Percentiles rank a stretch among this genome's conserved stretches.
phyloP scores from a whole-genome alignment of 2,797 vertebrate genomes.

The Threskiornis aethiopicus region DNA sequence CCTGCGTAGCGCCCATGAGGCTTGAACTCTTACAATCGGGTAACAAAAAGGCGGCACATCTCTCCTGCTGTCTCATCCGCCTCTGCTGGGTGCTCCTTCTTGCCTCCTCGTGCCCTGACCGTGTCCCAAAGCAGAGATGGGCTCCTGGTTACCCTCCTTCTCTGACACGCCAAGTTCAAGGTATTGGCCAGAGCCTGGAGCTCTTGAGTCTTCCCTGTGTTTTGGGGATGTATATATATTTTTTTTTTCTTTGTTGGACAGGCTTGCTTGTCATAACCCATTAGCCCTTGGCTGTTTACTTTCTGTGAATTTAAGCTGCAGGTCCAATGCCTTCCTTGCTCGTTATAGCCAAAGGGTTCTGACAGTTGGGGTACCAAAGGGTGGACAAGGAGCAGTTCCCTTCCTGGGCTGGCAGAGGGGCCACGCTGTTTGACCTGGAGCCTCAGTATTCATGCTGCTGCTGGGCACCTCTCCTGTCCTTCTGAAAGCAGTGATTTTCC shows the following conservation, averaged over 20 bases:
- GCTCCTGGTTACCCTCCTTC: neutral
- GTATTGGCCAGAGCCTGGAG: neutral
- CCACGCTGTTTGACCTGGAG: rapidly evolving
- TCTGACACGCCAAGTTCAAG: neutral
- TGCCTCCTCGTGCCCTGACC: rapidly evolving
- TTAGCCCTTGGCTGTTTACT: neutral
- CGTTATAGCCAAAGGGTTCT: neutral
- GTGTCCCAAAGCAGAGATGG: rapidly evolving
- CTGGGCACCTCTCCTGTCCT: neutral
- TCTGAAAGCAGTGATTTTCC: neutral
- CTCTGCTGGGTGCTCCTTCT: neutral
- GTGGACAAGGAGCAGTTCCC: neutral
- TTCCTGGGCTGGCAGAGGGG: neutral
- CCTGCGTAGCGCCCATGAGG: neutral
- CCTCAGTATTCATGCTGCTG: rapidly evolving
- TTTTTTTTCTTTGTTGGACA: neutral
- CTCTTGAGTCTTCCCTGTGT: neutral
- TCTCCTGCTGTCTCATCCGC: neutral
- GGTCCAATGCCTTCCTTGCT: neutral
- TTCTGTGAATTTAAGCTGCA: neutral
- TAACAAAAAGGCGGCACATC: neutral
- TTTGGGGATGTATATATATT: neutral
- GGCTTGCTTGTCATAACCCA: neutral
- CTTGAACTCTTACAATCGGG: neutral
- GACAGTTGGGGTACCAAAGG: neutral